Conservation (phyloP, 2,888 invertebrate genomes). For the Blera fallax region DNA sequence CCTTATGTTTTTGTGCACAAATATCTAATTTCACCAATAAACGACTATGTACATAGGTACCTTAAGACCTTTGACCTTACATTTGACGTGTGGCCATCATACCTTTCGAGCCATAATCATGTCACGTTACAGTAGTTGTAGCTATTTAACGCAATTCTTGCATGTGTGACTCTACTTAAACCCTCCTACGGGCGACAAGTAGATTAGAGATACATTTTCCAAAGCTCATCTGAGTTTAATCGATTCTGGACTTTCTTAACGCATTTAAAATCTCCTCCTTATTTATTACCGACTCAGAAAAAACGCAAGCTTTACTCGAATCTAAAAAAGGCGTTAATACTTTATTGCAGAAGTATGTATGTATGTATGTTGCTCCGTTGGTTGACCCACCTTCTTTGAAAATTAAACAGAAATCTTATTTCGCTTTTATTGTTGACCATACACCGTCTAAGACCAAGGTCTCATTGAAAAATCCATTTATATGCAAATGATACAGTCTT, state of each 20-base stretch:
- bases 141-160: no score
- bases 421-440: neutral
- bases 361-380: conserved; percentile 6
- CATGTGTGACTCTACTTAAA: no score
- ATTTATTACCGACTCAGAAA: neutral
- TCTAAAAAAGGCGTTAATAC: conserved; percentile 24
- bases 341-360: conserved; percentile 4
- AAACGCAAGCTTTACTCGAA: neutral
- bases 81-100: no score
- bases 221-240: no score
- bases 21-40: neutral
- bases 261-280: neutral
- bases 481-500: conserved; percentile 44
- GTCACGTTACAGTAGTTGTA: no score
- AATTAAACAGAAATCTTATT: conserved; percentile 14
- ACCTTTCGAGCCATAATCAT: no score
- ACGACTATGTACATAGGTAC: conserved; percentile 2
- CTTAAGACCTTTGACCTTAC: no score
- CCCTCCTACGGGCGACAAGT: no score
- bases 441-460: neutral
- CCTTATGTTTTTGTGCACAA: conserved; percentile 13
- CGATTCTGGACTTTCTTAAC: no score
- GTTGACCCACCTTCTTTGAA: neutral
- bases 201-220: no score
- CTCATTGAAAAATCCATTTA: conserved; percentile 38